Evolutionary conservation across 2,888 invertebrate genomes (phyloP).

Genomic region (Anoplius nigerrimus): DNA sequence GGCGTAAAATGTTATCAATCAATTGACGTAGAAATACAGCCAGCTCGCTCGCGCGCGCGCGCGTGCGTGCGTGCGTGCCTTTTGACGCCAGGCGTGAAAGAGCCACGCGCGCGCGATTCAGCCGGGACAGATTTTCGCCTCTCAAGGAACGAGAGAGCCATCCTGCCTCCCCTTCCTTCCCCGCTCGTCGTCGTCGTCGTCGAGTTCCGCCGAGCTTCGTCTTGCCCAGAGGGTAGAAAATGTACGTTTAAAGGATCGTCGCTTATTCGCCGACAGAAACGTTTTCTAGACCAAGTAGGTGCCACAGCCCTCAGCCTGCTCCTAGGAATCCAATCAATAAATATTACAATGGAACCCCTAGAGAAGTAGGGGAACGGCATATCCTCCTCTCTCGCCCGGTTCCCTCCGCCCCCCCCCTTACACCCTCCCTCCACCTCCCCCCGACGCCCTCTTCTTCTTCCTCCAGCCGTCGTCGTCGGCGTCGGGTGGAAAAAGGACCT

Average conservation of each 20-base stretch:
- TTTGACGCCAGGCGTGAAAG: no score
- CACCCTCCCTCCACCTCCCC: slow-evolving; percentile 45
- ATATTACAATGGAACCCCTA: slow-evolving; percentile 74
- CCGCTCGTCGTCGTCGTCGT: background rate
- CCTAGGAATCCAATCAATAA: slow-evolving; percentile 74
- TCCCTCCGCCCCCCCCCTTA: slow-evolving; percentile 21
- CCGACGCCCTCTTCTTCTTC: slow-evolving; percentile 17
- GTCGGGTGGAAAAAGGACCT: slow-evolving; percentile 56
- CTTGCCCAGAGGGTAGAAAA: background rate
- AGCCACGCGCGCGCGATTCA: no score
- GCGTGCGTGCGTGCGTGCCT: no score
- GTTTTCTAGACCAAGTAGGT: slow-evolving; percentile 56
- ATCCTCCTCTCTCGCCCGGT: slow-evolving; percentile 51
- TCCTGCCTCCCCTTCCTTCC: no score
- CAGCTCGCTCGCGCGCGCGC: no score
- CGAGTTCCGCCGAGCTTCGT: no score
- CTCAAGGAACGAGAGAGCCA: no score
- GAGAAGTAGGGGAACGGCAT: slow-evolving; percentile 67
- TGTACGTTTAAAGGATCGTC: slow-evolving; percentile 5
- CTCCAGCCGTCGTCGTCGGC: slow-evolving; percentile 24
- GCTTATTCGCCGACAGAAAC: slow-evolving; percentile 27
- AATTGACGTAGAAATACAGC: no score
- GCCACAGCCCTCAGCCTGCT: slow-evolving; percentile 60
- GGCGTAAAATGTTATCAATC: no score
- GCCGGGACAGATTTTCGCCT: no score